Percentiles rank a stretch among this genome's conserved stretches.
phyloP scores from a whole-genome alignment of 2,888 invertebrate species.

The Arrhopalites spinosus region DNA sequence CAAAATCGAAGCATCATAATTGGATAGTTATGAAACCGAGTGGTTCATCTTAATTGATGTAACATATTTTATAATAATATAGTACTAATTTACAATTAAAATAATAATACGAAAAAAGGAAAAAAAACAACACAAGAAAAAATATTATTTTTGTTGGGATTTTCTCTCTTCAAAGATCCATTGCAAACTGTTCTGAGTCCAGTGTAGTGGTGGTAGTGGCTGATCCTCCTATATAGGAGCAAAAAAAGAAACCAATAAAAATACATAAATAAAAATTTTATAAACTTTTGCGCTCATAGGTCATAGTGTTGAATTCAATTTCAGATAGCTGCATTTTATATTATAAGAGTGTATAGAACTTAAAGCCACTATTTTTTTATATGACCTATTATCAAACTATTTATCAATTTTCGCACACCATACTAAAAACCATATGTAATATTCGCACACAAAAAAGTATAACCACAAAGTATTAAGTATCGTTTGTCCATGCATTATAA shows the following conservation, averaged over 20 bases:
- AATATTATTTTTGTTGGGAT: slow-evolving; percentile 28
- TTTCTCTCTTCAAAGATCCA: slow-evolving; percentile 49
- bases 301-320: too few species aligned
- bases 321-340: too few species aligned
- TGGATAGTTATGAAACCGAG: neutral
- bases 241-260: slow-evolving; percentile 15
- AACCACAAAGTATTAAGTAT: neutral
- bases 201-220: slow-evolving; percentile 22
- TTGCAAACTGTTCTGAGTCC: slow-evolving; percentile 54
- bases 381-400: neutral
- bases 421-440: neutral
- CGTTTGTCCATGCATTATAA: neutral
- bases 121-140: slow-evolving; percentile 21
- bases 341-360: neutral
- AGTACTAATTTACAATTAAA: neutral
- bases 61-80: too few species aligned
- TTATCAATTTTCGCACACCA: neutral
- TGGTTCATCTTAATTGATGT: too few species aligned
- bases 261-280: neutral
- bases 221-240: slow-evolving; percentile 28
- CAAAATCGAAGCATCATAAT: neutral
- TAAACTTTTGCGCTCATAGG: neutral
- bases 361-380: neutral
- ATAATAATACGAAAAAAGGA: slow-evolving; percentile 8
- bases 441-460: neutral